A percentile compares a stretch with the other conserved stretches of the same genome.
Conservation (phyloP, 2,888 invertebrate species). For the Empis stercorea region DNA sequence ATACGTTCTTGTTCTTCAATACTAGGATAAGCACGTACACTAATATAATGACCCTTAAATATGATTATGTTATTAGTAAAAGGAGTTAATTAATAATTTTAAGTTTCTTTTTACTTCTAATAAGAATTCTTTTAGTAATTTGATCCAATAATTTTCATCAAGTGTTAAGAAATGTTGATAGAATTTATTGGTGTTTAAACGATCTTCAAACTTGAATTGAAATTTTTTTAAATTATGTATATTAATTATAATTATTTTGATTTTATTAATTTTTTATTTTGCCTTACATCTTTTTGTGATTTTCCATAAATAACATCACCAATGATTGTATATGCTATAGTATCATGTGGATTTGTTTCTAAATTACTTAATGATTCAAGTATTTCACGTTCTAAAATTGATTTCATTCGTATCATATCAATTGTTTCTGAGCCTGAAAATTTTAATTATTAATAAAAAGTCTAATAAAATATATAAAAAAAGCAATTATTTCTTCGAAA, state of each 20-base stretch:
- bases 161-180: conserved; percentile 49
- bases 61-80: no score
- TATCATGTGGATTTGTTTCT: conserved; percentile 64
- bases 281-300: conserved; percentile 54
- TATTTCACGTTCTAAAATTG: conserved; percentile 57
- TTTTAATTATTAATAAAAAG: neutral
- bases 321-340: conserved; percentile 63
- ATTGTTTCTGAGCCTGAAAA: conserved; percentile 39
- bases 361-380: conserved; percentile 55
- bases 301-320: conserved; percentile 75
- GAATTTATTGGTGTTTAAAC: conserved; percentile 54
- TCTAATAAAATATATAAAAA: no score
- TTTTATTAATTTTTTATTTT: neutral
- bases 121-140: conserved; percentile 49
- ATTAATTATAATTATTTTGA: neutral
- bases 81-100: neutral
- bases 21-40: conserved; percentile 43
- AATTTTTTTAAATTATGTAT: neutral
- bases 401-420: conserved; percentile 62
- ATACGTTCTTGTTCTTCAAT: conserved; percentile 49
- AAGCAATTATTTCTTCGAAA: no score
- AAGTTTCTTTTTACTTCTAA: conserved; percentile 9
- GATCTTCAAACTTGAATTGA: conserved; percentile 44
- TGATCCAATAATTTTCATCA: conserved; percentile 54
- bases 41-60: conserved; percentile 10